Percentiles rank a stretch among this genome's conserved stretches.
Evolutionary conservation across 2,113 vertebrate genomes (phyloP).

Genomic region (Perca flavescens): DNA sequence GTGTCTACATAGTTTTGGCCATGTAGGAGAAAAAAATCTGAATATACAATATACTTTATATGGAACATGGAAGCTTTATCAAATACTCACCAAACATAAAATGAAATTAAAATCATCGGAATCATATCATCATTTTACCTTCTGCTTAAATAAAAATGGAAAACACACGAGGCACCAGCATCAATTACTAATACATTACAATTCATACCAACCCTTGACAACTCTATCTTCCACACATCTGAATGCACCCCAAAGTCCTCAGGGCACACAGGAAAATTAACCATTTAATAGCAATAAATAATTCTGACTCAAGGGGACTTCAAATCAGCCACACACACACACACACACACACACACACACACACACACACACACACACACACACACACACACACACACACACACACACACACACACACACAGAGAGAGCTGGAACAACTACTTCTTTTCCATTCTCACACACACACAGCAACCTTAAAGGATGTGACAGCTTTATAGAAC

Average conservation of each 20-base stretch:
- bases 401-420: slow-evolving; percentile 14
- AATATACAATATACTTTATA: background rate
- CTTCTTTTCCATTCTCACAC: slow-evolving; percentile 2
- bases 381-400: slow-evolving; percentile 15
- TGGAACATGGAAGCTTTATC: background rate
- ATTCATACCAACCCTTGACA: slow-evolving; percentile 67
- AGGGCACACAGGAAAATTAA: slow-evolving; percentile 75
- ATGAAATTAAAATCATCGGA: slow-evolving; percentile 24
- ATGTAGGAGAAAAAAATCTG: background rate
- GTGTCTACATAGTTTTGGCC: background rate
- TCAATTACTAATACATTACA: slow-evolving; percentile 59
- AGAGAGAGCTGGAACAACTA: slow-evolving; percentile 6
- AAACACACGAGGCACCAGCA: slow-evolving; percentile 7
- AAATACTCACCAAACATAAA: background rate
- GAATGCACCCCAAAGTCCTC: slow-evolving; percentile 63
- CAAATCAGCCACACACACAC: slow-evolving; percentile 47
- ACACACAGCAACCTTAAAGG: background rate
- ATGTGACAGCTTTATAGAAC: background rate
- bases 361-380: slow-evolving; percentile 31
- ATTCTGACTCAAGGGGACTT: slow-evolving; percentile 75
- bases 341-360: slow-evolving; percentile 12
- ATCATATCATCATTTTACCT: slow-evolving; percentile 24
- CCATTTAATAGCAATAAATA: slow-evolving; percentile 83
- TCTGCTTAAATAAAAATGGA: slow-evolving; percentile 27
- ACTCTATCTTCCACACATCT: slow-evolving; percentile 73